Evolutionary conservation across 2,113 vertebrate species (phyloP).

Genomic region (Dicerorhinus sumatrensis): DNA sequence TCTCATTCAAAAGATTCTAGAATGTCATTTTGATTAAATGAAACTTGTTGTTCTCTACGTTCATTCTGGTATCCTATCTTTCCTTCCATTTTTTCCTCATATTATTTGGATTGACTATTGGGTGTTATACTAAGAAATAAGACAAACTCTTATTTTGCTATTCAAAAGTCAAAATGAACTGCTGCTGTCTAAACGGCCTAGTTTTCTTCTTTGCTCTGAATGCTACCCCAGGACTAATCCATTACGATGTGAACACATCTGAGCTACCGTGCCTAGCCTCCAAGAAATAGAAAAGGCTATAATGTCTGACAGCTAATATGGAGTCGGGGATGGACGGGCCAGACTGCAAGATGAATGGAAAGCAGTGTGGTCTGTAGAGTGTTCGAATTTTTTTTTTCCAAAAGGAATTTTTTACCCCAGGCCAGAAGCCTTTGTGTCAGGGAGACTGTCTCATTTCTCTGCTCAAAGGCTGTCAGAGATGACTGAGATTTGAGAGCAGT

Average conservation of each 20-base stretch:
- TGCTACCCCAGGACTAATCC: conserved; percentile 40
- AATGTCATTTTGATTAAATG: conserved; percentile 11
- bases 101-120: neutral
- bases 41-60: neutral
- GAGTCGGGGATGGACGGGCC: conserved; percentile 77
- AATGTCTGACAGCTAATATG: conserved; percentile 83
- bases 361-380: conserved; percentile 86
- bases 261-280: conserved; percentile 74
- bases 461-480: conserved; percentile 93
- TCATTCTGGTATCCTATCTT: neutral
- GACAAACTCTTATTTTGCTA: conserved; percentile 54
- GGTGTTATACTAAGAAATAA: conserved; percentile 36
- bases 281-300: conserved; percentile 80
- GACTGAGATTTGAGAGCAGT: conserved; percentile 91
- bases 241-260: conserved; percentile 70
- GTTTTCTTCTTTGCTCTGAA: conserved; percentile 69
- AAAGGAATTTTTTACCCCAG: conserved; percentile 92
- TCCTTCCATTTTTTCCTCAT: neutral
- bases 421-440: conserved; percentile 92
- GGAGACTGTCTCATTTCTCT: conserved; percentile 91
- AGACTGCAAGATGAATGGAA: conserved; percentile 87
- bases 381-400: conserved; percentile 85
- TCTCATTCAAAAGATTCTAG: neutral
- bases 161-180: conserved; percentile 48
- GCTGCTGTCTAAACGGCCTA: conserved; percentile 35